Conservation (phyloP, 2,888 invertebrate genomes). For the Thysanoteuthis rhombus region DNA sequence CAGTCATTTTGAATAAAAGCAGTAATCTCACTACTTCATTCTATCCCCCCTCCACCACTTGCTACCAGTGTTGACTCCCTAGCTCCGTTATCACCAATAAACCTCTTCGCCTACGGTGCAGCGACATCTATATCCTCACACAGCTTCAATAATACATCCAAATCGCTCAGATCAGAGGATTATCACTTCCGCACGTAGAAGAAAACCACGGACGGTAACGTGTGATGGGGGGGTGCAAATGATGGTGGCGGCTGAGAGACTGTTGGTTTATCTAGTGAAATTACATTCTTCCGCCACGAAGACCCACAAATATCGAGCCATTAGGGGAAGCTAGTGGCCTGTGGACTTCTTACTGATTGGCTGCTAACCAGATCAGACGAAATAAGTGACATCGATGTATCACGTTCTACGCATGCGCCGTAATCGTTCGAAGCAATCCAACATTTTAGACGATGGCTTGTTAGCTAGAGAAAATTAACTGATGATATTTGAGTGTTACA, state of each 20-base stretch:
- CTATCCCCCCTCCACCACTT: no score
- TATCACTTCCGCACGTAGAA: neutral
- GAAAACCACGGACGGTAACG: neutral
- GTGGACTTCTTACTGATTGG: neutral
- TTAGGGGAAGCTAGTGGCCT: neutral
- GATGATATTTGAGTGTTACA: neutral
- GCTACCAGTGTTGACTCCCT: no score
- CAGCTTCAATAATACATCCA: no score
- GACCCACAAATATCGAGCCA: neutral
- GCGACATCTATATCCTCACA: no score
- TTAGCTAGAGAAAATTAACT: neutral
- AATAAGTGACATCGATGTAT: conserved; percentile 12
- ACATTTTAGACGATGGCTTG: neutral
- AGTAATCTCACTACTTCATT: no score
- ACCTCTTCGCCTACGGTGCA: no score
- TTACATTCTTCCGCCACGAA: neutral
- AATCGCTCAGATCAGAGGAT: no score
- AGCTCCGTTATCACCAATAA: no score
- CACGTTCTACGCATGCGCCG: neutral
- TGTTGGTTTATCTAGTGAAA: neutral
- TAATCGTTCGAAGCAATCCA: neutral
- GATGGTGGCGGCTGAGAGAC: neutral
- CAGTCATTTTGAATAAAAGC: no score
- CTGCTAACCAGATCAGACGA: neutral
- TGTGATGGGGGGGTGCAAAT: neutral